Conservation (phyloP, 2,113 vertebrate species). For the Kryptolebias marmoratus region DNA sequence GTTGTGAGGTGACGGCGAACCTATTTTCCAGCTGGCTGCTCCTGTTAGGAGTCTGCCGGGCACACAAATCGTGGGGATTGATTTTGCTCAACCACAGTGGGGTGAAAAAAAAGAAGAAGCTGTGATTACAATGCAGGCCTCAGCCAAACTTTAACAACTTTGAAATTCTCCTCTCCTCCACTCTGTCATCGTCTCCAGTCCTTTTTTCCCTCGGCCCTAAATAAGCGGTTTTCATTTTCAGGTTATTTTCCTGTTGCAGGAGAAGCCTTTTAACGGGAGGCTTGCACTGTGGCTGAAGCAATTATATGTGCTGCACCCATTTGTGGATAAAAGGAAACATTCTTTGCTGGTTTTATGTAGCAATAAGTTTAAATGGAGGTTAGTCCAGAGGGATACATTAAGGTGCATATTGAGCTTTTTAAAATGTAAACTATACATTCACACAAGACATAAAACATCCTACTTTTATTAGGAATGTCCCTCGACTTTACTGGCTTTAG, state of each 20-base stretch:
- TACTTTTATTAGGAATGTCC: background rate
- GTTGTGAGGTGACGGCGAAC: conserved; percentile 81
- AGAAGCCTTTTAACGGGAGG: conserved; percentile 10
- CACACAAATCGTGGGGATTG: conserved; percentile 85
- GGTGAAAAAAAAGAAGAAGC: conserved; percentile 16
- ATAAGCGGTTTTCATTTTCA: conserved; percentile 28
- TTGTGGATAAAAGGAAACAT: background rate
- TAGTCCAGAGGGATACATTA: background rate
- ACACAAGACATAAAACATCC: background rate
- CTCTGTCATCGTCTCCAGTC: background rate
- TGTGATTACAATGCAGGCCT: conserved; percentile 67
- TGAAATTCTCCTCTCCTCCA: conserved; percentile 37
- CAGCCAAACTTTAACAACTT: conserved; percentile 66
- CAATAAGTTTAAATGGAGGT: background rate
- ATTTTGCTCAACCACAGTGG: conserved; percentile 75
- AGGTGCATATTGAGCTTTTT: background rate
- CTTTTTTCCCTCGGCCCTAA: background rate
- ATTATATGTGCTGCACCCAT: background rate
- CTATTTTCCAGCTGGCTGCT: conserved; percentile 92
- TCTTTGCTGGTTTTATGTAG: background rate
- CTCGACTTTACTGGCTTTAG: background rate
- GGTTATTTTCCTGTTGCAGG: conserved; percentile 10
- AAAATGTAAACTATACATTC: background rate
- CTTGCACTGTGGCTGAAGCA: background rate
- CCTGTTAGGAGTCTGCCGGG: conserved; percentile 85